Conservation (phyloP, 2,888 invertebrate species). For the Brachyptera risi region DNA sequence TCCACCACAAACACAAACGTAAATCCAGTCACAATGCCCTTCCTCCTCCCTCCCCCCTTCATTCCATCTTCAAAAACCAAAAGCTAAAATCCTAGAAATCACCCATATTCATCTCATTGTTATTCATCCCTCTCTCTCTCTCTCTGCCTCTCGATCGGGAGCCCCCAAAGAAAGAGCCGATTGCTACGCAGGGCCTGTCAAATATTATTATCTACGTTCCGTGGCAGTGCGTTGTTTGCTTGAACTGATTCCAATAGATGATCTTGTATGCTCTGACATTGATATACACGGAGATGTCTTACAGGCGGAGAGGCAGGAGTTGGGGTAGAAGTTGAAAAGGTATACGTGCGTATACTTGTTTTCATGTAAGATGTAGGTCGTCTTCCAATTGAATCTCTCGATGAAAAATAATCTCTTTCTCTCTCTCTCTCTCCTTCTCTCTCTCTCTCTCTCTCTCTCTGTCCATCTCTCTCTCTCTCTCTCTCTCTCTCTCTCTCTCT, state of each 20-base stretch:
- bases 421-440: no score
- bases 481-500: no score
- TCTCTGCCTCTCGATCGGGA: not conserved
- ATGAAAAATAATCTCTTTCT: no score
- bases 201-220: not conserved
- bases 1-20: not conserved
- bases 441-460: no score
- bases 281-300: not conserved
- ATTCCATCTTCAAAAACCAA: not conserved
- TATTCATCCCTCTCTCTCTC: not conserved
- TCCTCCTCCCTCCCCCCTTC: not conserved
- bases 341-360: no score
- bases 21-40: not conserved
- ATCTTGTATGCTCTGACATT: not conserved
- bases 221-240: not conserved
- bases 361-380: no score
- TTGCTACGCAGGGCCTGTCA: not conserved
- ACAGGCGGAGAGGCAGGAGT: no score
- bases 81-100: slow-evolving; percentile 3
- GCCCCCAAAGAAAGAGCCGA: no score
- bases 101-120: slow-evolving; percentile 8
- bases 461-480: no score
- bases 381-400: no score
- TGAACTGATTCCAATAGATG: not conserved
- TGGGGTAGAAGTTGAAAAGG: no score